Conservation (phyloP, 2,797 vertebrate genomes). For the Tarsius wallacei region DNA sequence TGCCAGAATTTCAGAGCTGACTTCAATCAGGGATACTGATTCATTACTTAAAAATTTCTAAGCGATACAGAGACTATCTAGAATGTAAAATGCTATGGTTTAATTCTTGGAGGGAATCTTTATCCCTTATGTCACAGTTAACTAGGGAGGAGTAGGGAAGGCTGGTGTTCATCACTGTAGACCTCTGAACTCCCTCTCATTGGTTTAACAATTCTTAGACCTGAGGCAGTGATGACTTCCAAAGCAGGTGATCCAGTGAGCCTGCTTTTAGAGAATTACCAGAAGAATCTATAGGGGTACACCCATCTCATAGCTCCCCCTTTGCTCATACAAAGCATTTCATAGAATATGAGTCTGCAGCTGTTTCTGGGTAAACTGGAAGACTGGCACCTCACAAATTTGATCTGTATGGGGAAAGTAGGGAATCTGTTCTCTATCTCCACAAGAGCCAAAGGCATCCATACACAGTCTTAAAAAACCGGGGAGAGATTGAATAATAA, state of each 20-base stretch:
- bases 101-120: background rate
- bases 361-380: background rate
- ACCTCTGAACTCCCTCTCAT: background rate
- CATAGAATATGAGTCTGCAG: background rate
- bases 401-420: background rate
- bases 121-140: background rate
- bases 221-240: background rate
- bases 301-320: background rate
- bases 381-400: background rate
- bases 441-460: background rate
- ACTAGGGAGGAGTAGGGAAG: background rate
- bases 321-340: conserved; percentile 10
- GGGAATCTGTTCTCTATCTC: conserved; percentile 2
- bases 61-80: background rate
- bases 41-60: background rate
- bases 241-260: background rate
- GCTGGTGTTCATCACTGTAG: background rate
- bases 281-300: background rate
- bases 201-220: background rate
- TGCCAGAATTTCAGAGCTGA: background rate
- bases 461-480: conserved; percentile 15
- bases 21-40: background rate
- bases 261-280: background rate
- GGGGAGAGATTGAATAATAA: background rate
- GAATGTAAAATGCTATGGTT: background rate